Percentiles rank a stretch among this genome's conserved stretches.
Evolutionary conservation across 2,113 vertebrate species (phyloP).

Genomic region (Dasyprocta punctata): DNA sequence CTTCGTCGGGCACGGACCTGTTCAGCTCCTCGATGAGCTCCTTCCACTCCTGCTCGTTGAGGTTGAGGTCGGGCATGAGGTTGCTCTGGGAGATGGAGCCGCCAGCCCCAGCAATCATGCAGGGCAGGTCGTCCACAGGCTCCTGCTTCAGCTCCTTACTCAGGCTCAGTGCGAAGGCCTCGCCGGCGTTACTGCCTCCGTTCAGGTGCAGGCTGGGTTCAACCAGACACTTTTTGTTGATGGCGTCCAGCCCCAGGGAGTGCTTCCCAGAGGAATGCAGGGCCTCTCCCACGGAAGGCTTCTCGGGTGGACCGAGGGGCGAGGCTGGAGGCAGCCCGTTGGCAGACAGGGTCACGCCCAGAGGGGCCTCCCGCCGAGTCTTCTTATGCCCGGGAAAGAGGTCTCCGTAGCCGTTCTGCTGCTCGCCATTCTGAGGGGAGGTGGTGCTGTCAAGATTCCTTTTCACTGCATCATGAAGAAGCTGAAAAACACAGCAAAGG

Average conservation of each 20-base stretch:
- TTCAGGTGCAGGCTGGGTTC: slow-evolving; percentile 85
- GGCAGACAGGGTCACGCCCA: slow-evolving; percentile 87
- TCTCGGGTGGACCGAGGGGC: slow-evolving; percentile 89
- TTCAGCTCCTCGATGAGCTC: slow-evolving; percentile 99
- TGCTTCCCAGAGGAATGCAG: slow-evolving; percentile 89
- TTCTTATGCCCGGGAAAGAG: slow-evolving; percentile 94
- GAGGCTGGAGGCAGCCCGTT: slow-evolving; percentile 89
- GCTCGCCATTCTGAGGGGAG: slow-evolving; percentile 93
- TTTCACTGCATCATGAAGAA: slow-evolving; percentile 96
- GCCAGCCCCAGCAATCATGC: slow-evolving; percentile 91
- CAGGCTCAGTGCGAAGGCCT: slow-evolving; percentile 87
- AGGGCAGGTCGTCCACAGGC: slow-evolving; percentile 94
- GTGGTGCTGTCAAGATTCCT: slow-evolving; percentile 92
- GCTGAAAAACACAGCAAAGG: slow-evolving; percentile 82
- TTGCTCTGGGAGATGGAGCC: slow-evolving; percentile 91
- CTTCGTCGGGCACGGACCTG: slow-evolving; percentile 94
- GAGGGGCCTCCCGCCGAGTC: slow-evolving; percentile 88
- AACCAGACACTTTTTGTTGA: slow-evolving; percentile 86
- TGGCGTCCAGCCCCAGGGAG: slow-evolving; percentile 82
- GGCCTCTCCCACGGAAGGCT: slow-evolving; percentile 84
- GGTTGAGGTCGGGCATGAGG: slow-evolving; percentile 97
- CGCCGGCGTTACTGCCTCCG: slow-evolving; percentile 86
- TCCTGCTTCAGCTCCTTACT: slow-evolving; percentile 97
- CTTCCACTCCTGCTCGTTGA: slow-evolving; percentile 98
- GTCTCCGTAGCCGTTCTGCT: slow-evolving; percentile 93